Percentiles rank a stretch among this genome's conserved stretches.
phyloP scores from a whole-genome alignment of 2,888 invertebrate genomes.

The Endotricha flammealis region DNA sequence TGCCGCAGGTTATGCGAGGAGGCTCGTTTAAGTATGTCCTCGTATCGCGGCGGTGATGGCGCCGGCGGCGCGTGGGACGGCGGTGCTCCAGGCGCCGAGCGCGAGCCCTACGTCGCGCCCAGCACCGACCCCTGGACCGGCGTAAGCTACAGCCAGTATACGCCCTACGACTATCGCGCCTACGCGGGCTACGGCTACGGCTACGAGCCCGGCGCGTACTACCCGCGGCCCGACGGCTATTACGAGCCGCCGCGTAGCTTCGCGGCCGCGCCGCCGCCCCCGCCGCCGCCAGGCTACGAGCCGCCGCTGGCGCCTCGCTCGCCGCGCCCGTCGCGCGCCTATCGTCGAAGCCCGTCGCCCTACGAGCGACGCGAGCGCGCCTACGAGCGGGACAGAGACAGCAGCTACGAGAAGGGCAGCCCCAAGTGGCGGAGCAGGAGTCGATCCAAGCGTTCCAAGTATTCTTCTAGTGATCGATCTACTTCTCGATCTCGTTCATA shows the following conservation, averaged over 20 bases:
- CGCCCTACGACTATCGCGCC: slow-evolving; percentile 58
- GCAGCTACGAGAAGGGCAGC: slow-evolving; percentile 40
- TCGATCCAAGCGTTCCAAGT: slow-evolving; percentile 43
- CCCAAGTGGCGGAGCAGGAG: slow-evolving; percentile 45
- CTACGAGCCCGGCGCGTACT: slow-evolving; percentile 53
- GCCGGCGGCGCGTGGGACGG: slow-evolving; percentile 64
- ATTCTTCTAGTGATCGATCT: slow-evolving; percentile 58
- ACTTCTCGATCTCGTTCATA: slow-evolving; percentile 53
- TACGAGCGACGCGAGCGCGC: slow-evolving; percentile 40
- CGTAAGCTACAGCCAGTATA: slow-evolving; percentile 64
- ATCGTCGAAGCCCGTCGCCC: slow-evolving; percentile 53
- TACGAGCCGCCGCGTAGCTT: slow-evolving; percentile 46
- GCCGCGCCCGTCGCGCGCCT: slow-evolving; percentile 32
- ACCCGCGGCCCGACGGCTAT: slow-evolving; percentile 43
- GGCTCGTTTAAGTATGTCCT: slow-evolving; percentile 66
- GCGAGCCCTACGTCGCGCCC: slow-evolving; percentile 55
- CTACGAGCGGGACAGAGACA: slow-evolving; percentile 48
- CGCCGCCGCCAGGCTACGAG: slow-evolving; percentile 28
- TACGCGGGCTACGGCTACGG: slow-evolving; percentile 49
- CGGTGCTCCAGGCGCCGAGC: slow-evolving; percentile 75
- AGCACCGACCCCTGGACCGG: slow-evolving; percentile 71
- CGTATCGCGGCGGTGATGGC: slow-evolving; percentile 54
- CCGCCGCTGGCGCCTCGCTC: slow-evolving; percentile 27
- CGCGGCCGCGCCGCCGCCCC: slow-evolving; percentile 29
- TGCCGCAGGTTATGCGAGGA: slow-evolving; percentile 76